Conservation (phyloP, 2,888 invertebrate species). For the Ectobius pallidus region DNA sequence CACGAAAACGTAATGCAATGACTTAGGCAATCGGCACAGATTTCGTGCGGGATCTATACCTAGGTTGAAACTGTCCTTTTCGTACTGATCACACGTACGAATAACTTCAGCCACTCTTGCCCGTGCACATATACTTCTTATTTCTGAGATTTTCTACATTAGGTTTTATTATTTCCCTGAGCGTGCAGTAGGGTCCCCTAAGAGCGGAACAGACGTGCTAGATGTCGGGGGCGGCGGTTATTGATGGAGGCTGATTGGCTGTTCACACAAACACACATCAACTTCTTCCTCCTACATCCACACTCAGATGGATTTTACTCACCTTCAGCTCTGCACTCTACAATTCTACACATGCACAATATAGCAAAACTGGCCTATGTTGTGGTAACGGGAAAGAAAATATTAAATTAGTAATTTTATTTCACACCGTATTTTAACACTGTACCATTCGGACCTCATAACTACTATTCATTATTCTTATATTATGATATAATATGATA, state of each 20-base stretch:
- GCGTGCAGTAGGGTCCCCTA: background rate
- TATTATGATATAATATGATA: too few relatives aligned
- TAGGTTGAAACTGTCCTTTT: too few relatives aligned
- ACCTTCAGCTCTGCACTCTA: background rate
- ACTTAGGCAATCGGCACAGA: too few relatives aligned
- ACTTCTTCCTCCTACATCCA: background rate
- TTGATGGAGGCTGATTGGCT: constrained; percentile 23
- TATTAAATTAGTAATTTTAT: too few relatives aligned
- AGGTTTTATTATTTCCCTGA: constrained; percentile 1
- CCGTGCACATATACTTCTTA: background rate
- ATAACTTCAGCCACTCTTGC: background rate
- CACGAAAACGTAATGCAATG: too few relatives aligned
- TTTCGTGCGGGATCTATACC: too few relatives aligned
- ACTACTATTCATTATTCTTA: too few relatives aligned
- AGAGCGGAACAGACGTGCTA: background rate
- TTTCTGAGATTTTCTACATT: constrained; percentile 6
- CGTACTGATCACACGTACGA: background rate
- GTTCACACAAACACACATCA: constrained; percentile 16
- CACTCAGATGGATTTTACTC: constrained; percentile 12
- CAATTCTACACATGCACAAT: background rate
- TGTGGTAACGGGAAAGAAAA: too few relatives aligned
- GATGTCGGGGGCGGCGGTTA: constrained; percentile 5
- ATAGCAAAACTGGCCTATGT: too few relatives aligned
- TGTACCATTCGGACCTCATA: too few relatives aligned
- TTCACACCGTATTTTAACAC: too few relatives aligned